Evolutionary conservation across 2,888 invertebrate species (phyloP).

Genomic region (Tineola bisselliella): DNA sequence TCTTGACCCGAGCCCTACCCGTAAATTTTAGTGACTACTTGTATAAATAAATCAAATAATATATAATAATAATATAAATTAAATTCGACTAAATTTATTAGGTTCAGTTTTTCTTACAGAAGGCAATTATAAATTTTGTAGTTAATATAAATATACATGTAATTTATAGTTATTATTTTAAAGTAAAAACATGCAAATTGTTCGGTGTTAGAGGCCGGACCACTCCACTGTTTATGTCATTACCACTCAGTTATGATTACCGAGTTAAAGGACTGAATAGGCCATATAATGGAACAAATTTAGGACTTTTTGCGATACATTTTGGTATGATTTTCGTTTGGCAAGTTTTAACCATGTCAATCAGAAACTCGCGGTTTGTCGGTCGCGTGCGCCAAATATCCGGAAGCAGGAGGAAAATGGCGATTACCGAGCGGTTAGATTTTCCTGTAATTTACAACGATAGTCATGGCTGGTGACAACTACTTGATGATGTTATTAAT

Average conservation of each 20-base stretch:
- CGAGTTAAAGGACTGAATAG: neutral
- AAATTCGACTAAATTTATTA: too few species aligned
- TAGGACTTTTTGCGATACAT: neutral
- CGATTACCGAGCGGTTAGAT: conserved; percentile 25
- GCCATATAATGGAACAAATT: neutral
- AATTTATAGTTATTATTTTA: neutral
- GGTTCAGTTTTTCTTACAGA: too few species aligned
- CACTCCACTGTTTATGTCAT: neutral
- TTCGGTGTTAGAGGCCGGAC: neutral
- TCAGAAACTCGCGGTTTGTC: conserved; percentile 6
- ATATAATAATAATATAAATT: too few species aligned
- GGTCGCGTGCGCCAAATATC: conserved; percentile 27
- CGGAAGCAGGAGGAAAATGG: conserved; percentile 41
- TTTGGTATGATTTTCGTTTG: neutral
- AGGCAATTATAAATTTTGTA: too few species aligned
- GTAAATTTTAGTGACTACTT: neutral
- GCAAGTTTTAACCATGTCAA: neutral
- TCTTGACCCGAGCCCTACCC: neutral
- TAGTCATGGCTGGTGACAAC: conserved; percentile 9
- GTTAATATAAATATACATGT: too few species aligned
- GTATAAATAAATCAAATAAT: too few species aligned
- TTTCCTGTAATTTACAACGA: conserved; percentile 7
- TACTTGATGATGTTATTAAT: neutral
- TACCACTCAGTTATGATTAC: neutral
- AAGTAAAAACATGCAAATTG: neutral